phyloP scores from a whole-genome alignment of 2,797 vertebrate species.

The Bucorvus abyssinicus region DNA sequence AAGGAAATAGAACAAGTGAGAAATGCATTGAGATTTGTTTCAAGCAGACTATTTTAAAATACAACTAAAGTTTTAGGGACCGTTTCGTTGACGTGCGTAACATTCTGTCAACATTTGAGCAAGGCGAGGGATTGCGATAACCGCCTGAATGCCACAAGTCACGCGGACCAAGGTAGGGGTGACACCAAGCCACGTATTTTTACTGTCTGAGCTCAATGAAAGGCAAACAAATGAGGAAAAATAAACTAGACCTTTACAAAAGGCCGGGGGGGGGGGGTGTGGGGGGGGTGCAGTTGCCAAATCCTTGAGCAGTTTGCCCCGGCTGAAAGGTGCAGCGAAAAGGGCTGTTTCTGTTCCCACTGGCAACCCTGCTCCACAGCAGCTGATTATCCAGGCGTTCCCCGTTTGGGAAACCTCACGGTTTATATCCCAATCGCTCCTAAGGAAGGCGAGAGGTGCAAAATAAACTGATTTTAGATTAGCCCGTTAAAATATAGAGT shows the following conservation, averaged over 20 bases:
- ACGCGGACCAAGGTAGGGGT: neutral
- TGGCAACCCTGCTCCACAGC: neutral
- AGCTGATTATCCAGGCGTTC: neutral
- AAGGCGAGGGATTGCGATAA: neutral
- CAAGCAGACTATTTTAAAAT: neutral
- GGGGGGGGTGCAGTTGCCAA: neutral
- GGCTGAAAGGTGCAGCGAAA: neutral
- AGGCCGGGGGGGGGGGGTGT: neutral
- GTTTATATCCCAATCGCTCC: neutral
- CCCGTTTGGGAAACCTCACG: neutral
- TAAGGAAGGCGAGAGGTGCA: neutral
- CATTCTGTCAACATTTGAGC: neutral
- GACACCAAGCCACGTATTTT: neutral
- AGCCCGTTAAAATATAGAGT: neutral
- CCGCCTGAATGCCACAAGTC: neutral
- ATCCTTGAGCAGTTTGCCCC: neutral
- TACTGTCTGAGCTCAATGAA: neutral
- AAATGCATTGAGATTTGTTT: neutral
- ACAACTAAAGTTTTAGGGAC: neutral
- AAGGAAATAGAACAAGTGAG: neutral
- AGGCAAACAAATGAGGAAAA: neutral
- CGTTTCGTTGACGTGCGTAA: accelerated
- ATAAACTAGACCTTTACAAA: neutral
- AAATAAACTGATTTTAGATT: neutral
- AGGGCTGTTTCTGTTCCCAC: neutral